Evolutionary conservation across 2,113 vertebrate species (phyloP), one percentile per base, ranked within the genome.

Genomic region (Sigmodon hispidus): DNA sequence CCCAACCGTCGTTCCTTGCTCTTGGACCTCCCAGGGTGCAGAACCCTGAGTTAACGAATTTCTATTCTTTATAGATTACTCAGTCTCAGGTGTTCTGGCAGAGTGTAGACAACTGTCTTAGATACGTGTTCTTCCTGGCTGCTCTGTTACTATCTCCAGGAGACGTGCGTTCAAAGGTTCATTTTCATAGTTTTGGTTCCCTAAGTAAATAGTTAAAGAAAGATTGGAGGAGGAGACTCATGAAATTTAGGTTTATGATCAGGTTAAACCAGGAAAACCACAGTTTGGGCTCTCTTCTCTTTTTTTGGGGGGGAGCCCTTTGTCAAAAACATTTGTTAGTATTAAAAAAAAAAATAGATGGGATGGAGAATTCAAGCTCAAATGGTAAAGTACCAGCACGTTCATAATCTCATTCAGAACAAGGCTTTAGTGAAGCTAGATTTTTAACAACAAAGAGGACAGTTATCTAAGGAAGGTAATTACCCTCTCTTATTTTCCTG

Each of bases 351-450:
- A 59, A 65, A 15, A 5, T 72, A 50, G 65, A 55, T 16, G 6
- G 93, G 91, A 89, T 21, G 63, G 50, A 29, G 48, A 52, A 70
- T 7, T 83, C 31, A 63, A 94, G 34, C 36, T 75, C 57, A 89
- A 72, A 50, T 57, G 67, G 31, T 7, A 57, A 73, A 36, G 50
- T 19, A 29, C 40, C 31, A 34, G 29, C 63, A 40, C 34, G n/a
- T 70, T 48, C 59, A 50, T 12, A 29, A 50, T 95, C 36, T 81
- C 77, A 52, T 93, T 79, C 63, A 73, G 86, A 95, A 90, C 36
- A 94, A 85, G 96, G 7, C 48, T 89, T 96, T 63, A 59, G 48
- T 72, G 65, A 89, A 50, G 57, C 57, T 88, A 88, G 43, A 84
- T 26, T 87, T 72, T 72, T 36, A 31, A 80, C 69, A 94, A 43